Base-by-base conservation (phyloP, 2,113 vertebrate genomes). In the Zeus faber region DNA sequence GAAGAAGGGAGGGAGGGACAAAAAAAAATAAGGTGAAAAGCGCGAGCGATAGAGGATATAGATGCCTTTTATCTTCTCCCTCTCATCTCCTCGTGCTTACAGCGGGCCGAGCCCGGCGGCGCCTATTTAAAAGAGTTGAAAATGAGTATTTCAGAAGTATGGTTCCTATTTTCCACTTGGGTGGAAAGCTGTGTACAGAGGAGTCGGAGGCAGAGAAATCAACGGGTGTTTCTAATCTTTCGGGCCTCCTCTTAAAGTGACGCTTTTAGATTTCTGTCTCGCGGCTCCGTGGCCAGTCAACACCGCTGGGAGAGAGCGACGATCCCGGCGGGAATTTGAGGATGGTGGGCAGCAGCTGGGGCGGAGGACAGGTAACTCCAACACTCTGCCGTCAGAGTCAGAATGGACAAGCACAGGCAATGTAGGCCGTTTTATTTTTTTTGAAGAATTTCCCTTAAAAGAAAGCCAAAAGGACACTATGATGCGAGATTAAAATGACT, bases 101-200 rank as follows among this genome's bases (percentile, higher is more conserved):
- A 65, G 24, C 6, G 18, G 18, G 51, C 23, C 66, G 61, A 80
- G 55, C 66, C 51, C 55, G 46, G 57, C 33, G 45, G 47, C 56
- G 53, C 40, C 14, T 44, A 61, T 59, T 45, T 64, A 50, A 75
- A 21, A 70, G 29, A 60, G 21, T 54, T 49, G 65, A 52, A 10
- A 20, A 75, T 79, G 35, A 80, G 71, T 80, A 75, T 73, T 79
- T 75, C 51, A 83, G 37, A 72, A 43, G 49, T 48, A 70, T 65
- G 33, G 62, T 58, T 75, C 53, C n/a, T 63, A 61, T 82, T 77
- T 74, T 73, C 70, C 54, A 61, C 59, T 44, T 45, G 39, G 44
- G 43, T 64, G 67, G n/a, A n/a, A n/a, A n/a, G 55, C 31, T 39
- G 41, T 4, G 4, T 37, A 58, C 26, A 65, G 49, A 54, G 56